A percentile compares a stretch with the other conserved stretches of the same genome.
Evolutionary conservation across 2,888 invertebrate species (phyloP).

Genomic region (Nemapogon koenigi): DNA sequence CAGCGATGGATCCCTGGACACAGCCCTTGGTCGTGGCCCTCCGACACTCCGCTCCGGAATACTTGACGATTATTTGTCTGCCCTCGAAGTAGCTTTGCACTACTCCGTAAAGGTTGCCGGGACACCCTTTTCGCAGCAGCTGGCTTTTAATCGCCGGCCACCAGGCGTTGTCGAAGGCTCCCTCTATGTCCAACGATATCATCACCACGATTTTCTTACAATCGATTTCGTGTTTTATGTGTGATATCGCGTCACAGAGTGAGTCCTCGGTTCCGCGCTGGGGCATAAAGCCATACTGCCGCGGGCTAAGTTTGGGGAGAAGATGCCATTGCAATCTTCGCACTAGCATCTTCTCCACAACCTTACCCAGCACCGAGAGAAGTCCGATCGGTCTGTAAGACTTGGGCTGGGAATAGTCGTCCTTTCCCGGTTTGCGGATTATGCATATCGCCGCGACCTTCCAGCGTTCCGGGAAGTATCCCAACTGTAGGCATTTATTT

Average conservation of each 20-base stretch:
- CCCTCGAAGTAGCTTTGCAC: conserved; percentile 12
- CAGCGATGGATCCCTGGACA: conserved; percentile 17
- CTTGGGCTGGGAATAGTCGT: conserved; percentile 5
- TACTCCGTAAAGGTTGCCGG: conserved; percentile 10
- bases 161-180: conserved; percentile 25
- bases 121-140: conserved; percentile 14
- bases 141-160: conserved; percentile 19
- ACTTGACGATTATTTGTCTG: conserved; percentile 12
- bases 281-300: conserved; percentile 18
- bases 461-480: conserved; percentile 12
- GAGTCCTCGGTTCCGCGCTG: conserved; percentile 17
- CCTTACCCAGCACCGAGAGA: conserved; percentile 10
- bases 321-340: conserved; percentile 14
- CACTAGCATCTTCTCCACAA: conserved; percentile 15
- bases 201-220: conserved; percentile 11
- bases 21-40: conserved; percentile 15
- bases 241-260: conserved; percentile 14
- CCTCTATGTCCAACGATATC: conserved; percentile 20
- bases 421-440: conserved; percentile 11
- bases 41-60: conserved; percentile 6
- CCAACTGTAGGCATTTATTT: conserved; percentile 10
- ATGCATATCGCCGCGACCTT: conserved; percentile 12
- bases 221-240: conserved; percentile 3
- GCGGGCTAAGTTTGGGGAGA: conserved; percentile 9
- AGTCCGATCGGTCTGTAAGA: conserved; percentile 15